Base-by-base conservation (phyloP, 2,113 vertebrate species). In the Anseranas semipalmata region DNA sequence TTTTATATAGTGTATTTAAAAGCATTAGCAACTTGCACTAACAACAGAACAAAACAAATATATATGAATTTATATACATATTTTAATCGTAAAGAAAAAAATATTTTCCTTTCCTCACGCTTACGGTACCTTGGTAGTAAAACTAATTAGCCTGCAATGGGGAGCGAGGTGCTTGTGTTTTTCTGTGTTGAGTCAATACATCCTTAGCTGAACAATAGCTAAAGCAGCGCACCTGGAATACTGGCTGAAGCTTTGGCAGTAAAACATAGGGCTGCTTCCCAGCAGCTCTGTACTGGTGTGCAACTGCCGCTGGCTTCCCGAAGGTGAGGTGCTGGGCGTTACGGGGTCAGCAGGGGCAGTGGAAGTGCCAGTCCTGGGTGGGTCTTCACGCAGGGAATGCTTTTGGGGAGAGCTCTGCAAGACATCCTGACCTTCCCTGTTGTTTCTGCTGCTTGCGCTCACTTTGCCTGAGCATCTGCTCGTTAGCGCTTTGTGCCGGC, bases 201-300 rank as follows among this genome's bases (percentile, higher is more conserved):
- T 72, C 65, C 59, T 86, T 80, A 87, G 53, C 27, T 81, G 53
- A 52, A n/a, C 21, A 56, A 59, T 60, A 71, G 41, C 39, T 85
- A 37, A 83, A 85, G 8, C 28, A 53, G 1, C 9, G 33, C 7
- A 3, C 41, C 48, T 30, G 8, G 73, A 80, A 43, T 46, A 35
- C 1, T 56, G 16, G 17, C 52, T 39, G 46, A 50, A 62, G 60
- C 58, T 8, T 25, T 1, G 3, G 20, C 77, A 27, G 21, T 66
- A 14, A 32, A 73, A 79, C 32, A 59, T 22, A 0, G 12, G 53
- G 20, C 7, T 1, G 0, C 32, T 50, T 87, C 45, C 46, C 33
- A 35, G 46, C 48, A 39, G 53, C 4, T 30, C 0, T 28, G 52
- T 20, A 5, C n/a, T 53, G 0, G 3, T 12, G 32, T 1, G 3